Conservation (phyloP, 2,797 vertebrate genomes). For the Sebastes trivittatus region DNA sequence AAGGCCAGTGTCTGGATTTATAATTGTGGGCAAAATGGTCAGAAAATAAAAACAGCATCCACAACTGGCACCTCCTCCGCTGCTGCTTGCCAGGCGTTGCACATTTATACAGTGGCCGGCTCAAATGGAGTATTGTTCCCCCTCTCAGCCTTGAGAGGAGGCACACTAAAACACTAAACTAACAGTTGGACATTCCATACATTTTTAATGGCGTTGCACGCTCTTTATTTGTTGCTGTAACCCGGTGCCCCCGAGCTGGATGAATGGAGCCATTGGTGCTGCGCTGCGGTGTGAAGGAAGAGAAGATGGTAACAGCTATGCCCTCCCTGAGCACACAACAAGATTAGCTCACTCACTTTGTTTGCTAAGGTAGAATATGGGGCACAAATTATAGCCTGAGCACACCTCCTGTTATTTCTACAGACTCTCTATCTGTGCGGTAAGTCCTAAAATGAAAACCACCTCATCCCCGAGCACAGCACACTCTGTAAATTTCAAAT, state of each 20-base stretch:
- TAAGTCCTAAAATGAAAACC: constrained; percentile 52
- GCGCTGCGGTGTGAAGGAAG: constrained; percentile 64
- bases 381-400: constrained; percentile 58
- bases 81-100: constrained; percentile 49
- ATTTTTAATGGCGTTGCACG: constrained; percentile 87
- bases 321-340: constrained; percentile 65
- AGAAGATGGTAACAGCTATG: constrained; percentile 61
- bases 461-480: constrained; percentile 29
- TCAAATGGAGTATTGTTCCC: constrained; percentile 82
- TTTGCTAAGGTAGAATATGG: constrained; percentile 67
- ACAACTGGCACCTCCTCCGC: constrained; percentile 70
- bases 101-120: constrained; percentile 67
- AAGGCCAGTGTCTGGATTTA: constrained; percentile 65
- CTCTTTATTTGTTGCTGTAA: constrained; percentile 94
- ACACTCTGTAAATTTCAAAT: constrained; percentile 40
- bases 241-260: constrained; percentile 84
- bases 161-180: constrained; percentile 86
- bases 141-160: constrained; percentile 77
- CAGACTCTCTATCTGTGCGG: constrained; percentile 46
- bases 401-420: constrained; percentile 64
- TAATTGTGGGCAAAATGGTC: constrained; percentile 71
- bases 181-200: constrained; percentile 91
- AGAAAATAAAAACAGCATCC: constrained; percentile 74
- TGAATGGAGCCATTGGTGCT: constrained; percentile 84
- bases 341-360: constrained; percentile 74